Conservation (phyloP, 2,797 vertebrate genomes). For the Ara ararauna region DNA sequence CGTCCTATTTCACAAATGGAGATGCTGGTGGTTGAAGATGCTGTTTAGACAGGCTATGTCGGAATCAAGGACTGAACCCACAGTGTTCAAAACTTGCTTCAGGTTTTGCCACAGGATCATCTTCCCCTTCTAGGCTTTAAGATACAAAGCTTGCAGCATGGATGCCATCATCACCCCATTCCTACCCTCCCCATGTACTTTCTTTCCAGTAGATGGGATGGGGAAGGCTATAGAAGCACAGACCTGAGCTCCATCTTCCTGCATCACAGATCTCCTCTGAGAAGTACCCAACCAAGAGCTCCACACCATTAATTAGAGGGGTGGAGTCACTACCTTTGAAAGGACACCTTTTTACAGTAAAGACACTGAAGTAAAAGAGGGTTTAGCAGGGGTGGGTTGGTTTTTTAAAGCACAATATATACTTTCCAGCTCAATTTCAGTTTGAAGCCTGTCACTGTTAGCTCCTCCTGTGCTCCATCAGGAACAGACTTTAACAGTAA, state of each 20-base stretch:
- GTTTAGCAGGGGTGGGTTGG: not conserved
- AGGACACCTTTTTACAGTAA: not conserved
- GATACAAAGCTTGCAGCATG: not conserved
- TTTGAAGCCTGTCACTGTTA: not conserved
- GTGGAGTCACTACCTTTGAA: not conserved
- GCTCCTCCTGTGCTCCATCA: not conserved
- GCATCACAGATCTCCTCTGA: not conserved
- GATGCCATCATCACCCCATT: not conserved
- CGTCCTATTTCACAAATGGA: not conserved
- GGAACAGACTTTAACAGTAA: not conserved
- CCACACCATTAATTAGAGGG: not conserved
- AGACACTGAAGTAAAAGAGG: not conserved
- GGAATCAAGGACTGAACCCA: not conserved
- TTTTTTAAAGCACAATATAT: not conserved
- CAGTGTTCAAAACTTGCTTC: not conserved
- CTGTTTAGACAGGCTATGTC: not conserved
- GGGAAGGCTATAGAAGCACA: not conserved
- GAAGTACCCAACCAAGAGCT: not conserved
- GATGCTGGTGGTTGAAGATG: not conserved
- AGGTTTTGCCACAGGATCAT: not conserved
- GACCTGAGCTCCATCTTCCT: not conserved
- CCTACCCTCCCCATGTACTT: not conserved
- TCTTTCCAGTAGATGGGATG: not conserved
- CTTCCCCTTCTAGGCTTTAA: not conserved
- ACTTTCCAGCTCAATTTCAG: not conserved